Conservation (phyloP, 1,140 invertebrate species). For the Plodia interpunctella region DNA sequence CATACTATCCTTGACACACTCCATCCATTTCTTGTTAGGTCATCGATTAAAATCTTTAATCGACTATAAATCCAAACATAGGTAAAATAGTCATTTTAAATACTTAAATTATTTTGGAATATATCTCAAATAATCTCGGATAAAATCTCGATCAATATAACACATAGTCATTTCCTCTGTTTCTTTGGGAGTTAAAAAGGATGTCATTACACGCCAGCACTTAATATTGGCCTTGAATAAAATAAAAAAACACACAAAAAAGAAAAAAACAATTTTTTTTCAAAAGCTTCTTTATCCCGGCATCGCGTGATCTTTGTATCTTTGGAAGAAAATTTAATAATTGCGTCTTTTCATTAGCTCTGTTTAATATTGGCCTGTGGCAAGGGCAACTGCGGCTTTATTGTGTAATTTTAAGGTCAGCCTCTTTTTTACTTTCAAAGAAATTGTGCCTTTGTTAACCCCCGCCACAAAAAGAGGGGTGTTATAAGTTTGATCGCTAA, state of each 20-base stretch:
- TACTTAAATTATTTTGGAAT: too few relatives aligned
- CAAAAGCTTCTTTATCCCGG: slow-evolving; percentile 28
- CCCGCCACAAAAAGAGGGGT: too few relatives aligned
- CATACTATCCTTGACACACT: too few relatives aligned
- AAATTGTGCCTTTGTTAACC: slow-evolving; percentile 5
- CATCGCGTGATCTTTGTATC: slow-evolving; percentile 45
- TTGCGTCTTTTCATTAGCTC: slow-evolving; percentile 36
- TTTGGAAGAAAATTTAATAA: slow-evolving; percentile 31
- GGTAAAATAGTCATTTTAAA: too few relatives aligned
- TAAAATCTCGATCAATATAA: too few relatives aligned
- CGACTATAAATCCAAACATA: too few relatives aligned
- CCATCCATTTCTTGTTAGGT: too few relatives aligned
- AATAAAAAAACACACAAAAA: slow-evolving; percentile 18
- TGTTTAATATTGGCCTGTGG: slow-evolving; percentile 26
- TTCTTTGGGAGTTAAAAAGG: not conserved
- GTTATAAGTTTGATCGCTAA: too few relatives aligned
- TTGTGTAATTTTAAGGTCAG: slow-evolving; percentile 20
- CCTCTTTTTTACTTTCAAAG: slow-evolving; percentile 12
- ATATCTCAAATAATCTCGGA: too few relatives aligned
- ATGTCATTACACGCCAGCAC: slow-evolving; percentile 18
- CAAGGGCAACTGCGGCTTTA: slow-evolving; percentile 27
- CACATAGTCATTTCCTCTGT: too few relatives aligned
- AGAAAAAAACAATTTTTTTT: slow-evolving; percentile 16
- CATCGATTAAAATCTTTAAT: too few relatives aligned
- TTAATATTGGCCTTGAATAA: slow-evolving; percentile 26